Evolutionary conservation across 1,140 invertebrate species (phyloP).

Genomic region (Drosophila tani): DNA sequence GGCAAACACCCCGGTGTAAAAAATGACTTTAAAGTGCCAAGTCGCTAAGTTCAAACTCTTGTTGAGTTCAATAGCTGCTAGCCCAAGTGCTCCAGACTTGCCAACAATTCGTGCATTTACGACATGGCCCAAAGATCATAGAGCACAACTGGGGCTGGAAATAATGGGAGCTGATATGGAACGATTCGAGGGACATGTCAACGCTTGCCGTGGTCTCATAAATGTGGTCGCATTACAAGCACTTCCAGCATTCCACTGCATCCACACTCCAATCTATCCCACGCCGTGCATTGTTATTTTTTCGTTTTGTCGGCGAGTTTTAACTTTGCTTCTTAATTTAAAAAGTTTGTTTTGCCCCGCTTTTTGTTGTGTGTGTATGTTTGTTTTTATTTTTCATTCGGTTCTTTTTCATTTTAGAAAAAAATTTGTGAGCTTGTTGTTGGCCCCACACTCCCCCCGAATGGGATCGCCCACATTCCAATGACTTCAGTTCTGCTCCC

Average conservation of each 20-base stretch:
- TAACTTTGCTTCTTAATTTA: conserved; percentile 82
- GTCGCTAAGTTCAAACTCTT: conserved; percentile 14
- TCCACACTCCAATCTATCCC: conserved; percentile 31
- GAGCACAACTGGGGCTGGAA: conserved; percentile 4
- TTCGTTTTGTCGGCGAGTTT: conserved; percentile 67
- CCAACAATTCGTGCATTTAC: conserved; percentile 16
- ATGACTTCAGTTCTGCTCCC: conserved; percentile 14
- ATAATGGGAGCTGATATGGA: conserved; percentile 31
- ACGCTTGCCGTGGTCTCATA: conserved; percentile 49
- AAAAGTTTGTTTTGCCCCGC: conserved; percentile 67
- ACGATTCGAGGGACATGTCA: conserved; percentile 40
- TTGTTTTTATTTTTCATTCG: conserved; percentile 38
- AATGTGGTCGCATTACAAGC: conserved; percentile 54
- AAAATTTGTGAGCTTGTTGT: conserved; percentile 60
- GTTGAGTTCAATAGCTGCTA: conserved; percentile 13
- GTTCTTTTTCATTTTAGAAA: conserved; percentile 54
- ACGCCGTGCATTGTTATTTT: conserved; percentile 15
- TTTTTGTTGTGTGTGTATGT: conserved; percentile 15
- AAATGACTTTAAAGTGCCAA: conserved; percentile 8
- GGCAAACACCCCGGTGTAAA: neutral
- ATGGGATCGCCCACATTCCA: conserved; percentile 36
- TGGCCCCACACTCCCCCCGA: conserved; percentile 16
- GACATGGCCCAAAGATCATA: conserved; percentile 30
- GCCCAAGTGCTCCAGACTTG: conserved; percentile 27
- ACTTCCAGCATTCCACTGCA: conserved; percentile 35